phyloP scores from a whole-genome alignment of 2,113 vertebrate species.

The Mohoua ochrocephala region DNA sequence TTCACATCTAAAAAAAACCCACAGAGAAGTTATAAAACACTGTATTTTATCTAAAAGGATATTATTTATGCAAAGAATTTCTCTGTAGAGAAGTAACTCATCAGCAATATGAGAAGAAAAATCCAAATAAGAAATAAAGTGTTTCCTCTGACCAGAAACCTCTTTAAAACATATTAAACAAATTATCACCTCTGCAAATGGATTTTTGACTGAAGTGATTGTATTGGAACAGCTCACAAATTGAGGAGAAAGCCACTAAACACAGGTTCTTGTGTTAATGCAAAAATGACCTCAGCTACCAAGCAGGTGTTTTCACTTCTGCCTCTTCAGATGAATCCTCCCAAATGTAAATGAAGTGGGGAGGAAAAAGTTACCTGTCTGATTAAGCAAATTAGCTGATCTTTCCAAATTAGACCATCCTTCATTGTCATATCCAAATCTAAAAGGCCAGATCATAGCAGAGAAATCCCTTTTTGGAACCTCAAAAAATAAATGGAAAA shows the following conservation, averaged over 20 bases:
- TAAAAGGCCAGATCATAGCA: conserved; percentile 75
- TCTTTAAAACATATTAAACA: not conserved
- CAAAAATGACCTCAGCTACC: not conserved
- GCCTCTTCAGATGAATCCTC: not conserved
- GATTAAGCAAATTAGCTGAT: conserved; percentile 66
- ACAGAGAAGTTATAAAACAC: not conserved
- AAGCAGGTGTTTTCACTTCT: not conserved
- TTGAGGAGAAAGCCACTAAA: not conserved
- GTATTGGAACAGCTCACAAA: not conserved
- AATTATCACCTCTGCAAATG: not conserved
- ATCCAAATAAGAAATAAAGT: not conserved
- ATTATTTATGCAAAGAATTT: not conserved
- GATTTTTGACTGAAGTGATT: not conserved
- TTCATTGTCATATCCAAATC: conserved; percentile 75
- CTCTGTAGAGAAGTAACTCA: not conserved
- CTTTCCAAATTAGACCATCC: conserved; percentile 72
- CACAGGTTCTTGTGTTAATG: not conserved
- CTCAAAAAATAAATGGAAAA: conserved; percentile 1
- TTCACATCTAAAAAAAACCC: not conserved
- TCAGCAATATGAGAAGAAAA: not conserved
- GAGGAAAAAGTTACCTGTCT: conserved; percentile 56
- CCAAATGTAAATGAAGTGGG: not conserved
- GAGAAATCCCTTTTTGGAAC: conserved; percentile 62
- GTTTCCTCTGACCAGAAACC: not conserved
- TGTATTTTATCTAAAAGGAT: not conserved